These are phyloP conservation scores for Neodiprion lecontei DNA, from an alignment of 1,140 invertebrate species.

Conservation along the genomic window DNA sequence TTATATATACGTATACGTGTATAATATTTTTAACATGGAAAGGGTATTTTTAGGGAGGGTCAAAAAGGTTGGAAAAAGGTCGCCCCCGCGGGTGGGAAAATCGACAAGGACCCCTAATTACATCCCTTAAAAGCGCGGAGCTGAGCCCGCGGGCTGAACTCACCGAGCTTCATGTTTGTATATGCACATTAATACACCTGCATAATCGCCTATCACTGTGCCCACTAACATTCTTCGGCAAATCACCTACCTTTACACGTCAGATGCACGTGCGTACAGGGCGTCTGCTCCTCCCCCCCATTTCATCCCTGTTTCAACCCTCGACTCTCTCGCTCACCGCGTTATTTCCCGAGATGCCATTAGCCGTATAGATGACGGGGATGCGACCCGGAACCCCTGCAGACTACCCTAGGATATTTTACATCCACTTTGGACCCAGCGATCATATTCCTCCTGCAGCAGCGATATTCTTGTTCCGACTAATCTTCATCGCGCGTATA, in stretches of 20 bases:
- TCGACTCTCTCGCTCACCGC: neutral
- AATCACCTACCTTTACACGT: neutral
- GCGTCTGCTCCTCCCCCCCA: too few relatives aligned
- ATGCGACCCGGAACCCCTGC: neutral
- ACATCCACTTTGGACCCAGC: too few relatives aligned
- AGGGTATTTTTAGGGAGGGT: neutral
- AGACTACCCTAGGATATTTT: too few relatives aligned
- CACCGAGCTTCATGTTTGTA: neutral
- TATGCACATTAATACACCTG: neutral
- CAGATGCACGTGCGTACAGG: too few relatives aligned
- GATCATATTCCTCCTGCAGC: too few relatives aligned
- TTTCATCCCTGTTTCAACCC: too few relatives aligned
- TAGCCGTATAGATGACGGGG: neutral
- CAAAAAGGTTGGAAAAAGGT: neutral
- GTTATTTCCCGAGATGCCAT: constrained; percentile 2
- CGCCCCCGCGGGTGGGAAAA: neutral
- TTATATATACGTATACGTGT: too few relatives aligned
- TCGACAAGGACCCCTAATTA: neutral
- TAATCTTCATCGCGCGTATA: too few relatives aligned
- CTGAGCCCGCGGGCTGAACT: neutral
- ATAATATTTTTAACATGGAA: too few relatives aligned
- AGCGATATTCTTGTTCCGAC: too few relatives aligned
- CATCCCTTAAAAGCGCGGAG: neutral
- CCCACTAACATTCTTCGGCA: neutral
- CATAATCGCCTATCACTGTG: neutral